These are phyloP conservation scores for Dromococcyx pavoninus DNA, from an alignment of 2,797 vertebrate genomes.

Conservation along the genomic window DNA sequence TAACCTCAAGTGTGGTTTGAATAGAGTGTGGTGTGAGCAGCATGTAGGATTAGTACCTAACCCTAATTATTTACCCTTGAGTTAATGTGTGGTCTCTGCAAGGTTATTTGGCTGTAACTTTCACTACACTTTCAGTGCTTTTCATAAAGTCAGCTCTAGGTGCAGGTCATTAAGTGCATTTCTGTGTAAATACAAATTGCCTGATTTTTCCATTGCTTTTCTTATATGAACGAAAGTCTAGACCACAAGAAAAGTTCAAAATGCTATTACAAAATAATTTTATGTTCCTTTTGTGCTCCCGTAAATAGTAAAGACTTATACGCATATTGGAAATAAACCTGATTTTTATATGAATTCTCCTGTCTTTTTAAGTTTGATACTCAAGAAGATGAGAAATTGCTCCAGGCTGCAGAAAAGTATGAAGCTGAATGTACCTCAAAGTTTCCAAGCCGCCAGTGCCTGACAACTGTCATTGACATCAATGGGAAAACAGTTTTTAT, in stretches of 20 bases:
- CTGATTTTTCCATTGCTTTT: not conserved
- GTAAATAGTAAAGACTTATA: not conserved
- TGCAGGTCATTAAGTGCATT: not conserved
- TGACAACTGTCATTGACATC: constrained; percentile 89
- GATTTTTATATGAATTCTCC: not conserved
- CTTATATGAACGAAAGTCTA: not conserved
- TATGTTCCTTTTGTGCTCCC: not conserved
- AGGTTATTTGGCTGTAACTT: not conserved
- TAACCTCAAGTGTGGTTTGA: not conserved
- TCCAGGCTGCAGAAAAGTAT: constrained; percentile 87
- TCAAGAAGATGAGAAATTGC: constrained; percentile 89
- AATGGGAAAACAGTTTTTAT: constrained; percentile 92
- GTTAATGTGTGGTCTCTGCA: not conserved
- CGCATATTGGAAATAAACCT: not conserved
- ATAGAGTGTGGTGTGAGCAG: not conserved
- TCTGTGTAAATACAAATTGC: not conserved
- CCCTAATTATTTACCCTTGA: not conserved
- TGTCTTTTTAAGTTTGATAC: constrained; percentile 88
- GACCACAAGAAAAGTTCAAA: not conserved
- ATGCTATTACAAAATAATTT: not conserved
- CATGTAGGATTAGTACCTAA: not conserved
- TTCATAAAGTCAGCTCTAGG: not conserved
- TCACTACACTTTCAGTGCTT: not conserved
- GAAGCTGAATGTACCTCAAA: constrained; percentile 81
- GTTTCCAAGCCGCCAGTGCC: constrained; percentile 86